Evolutionary conservation across 37 sponge, comb jelly and placozoan species (phyloP), one percentile per base, ranked within the genome.

Genomic region (Haliclona indistincta): DNA sequence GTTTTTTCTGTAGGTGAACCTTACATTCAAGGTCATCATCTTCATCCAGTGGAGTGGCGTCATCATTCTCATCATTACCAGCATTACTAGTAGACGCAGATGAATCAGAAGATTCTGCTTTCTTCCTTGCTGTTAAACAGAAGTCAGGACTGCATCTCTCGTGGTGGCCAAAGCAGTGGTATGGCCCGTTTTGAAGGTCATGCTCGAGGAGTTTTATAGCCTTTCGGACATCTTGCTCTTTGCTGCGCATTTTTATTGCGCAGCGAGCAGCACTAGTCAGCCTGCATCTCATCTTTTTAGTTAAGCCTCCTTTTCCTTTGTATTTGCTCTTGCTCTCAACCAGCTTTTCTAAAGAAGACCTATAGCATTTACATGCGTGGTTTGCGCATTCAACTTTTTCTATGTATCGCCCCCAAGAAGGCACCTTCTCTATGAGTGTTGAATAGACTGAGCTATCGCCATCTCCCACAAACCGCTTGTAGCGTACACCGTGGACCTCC

Each of bases 301-400:
- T 76, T 2, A 76, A 76, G 7, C 68, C 68, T 13, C 71, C 61
- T 23, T 56, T 71, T 17, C 78, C 85, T 43, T 75, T 75, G 60
- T 64, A 71, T 35, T 49, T 39, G 20, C 74, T 79, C 28, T 85
- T 85, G 19, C 72, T 69, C 40, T 67, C 53, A 19, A 73, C 74
- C 10, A 85, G 68, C 52, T 43, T 56, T 69, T 85, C 86, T 0
- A 73, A 74, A 38, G 69, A 36, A 23, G 68, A 49, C 23, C 74
- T 34, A 67, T 79, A 78, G 25, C 77, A 76, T 47, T 84, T 78
- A 54, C 63, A 71, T 13, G 86, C 45, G 34, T 85, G 79, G 26
- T 85, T 85, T 28, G 79, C 86, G 73, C 85, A 84, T 23, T 77
- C 85, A 0, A 77, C 19, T 58, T 84, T 84, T 15, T 44, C 70